Percentiles rank a stretch among this genome's conserved stretches.
Conservation (phyloP, 2,797 vertebrate species). For the Cuniculus paca region DNA sequence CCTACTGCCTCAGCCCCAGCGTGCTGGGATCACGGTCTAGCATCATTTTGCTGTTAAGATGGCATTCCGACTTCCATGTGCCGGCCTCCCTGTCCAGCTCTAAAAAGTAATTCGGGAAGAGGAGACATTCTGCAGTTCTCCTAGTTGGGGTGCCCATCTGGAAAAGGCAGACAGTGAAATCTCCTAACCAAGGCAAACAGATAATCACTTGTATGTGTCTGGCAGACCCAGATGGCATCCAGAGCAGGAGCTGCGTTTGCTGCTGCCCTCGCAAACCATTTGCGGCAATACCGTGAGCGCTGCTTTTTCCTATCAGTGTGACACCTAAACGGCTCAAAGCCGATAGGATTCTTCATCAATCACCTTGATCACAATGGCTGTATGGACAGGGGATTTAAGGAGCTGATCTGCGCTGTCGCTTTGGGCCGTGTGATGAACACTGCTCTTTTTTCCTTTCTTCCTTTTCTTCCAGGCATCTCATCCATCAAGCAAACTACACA, state of each 20-base stretch:
- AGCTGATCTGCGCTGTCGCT: slow-evolving; percentile 81
- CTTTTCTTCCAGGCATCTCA: slow-evolving; percentile 82
- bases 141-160: not conserved
- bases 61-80: not conserved
- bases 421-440: slow-evolving; percentile 79
- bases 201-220: not conserved
- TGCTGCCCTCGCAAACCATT: slow-evolving; percentile 63
- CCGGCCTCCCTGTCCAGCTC: not conserved
- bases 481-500: slow-evolving; percentile 84
- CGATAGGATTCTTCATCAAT: slow-evolving; percentile 82
- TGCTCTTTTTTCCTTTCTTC: slow-evolving; percentile 69
- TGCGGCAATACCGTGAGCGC: not conserved
- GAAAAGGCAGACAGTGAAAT: not conserved
- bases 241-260: not conserved
- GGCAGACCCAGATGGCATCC: not conserved
- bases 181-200: not conserved
- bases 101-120: not conserved
- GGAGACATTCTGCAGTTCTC: not conserved
- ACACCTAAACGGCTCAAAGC: slow-evolving; percentile 77
- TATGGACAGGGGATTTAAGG: slow-evolving; percentile 81
- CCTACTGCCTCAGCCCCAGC: not conserved
- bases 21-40: not conserved
- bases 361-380: slow-evolving; percentile 75
- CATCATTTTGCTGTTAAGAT: not conserved
- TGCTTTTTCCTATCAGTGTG: slow-evolving; percentile 52